A percentile compares a stretch with the other conserved stretches of the same genome.
Conservation (phyloP, 1,140 invertebrate genomes). For the Drosophila repleta region DNA sequence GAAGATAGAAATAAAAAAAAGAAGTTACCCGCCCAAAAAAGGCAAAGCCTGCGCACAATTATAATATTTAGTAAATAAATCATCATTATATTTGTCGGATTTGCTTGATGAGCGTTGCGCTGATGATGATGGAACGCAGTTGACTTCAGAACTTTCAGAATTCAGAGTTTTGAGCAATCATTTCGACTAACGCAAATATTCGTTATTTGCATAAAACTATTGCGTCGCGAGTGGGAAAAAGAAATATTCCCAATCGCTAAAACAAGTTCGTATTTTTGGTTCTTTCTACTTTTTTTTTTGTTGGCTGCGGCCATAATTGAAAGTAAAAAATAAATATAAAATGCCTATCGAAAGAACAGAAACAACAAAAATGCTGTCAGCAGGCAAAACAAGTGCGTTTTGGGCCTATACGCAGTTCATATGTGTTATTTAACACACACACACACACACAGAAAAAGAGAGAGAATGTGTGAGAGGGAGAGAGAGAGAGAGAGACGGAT, state of each 20-base stretch:
- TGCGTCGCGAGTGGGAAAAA: conserved; percentile 52
- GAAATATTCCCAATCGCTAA: conserved; percentile 29
- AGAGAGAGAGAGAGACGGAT: conserved; percentile 10
- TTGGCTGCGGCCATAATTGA: conserved; percentile 57
- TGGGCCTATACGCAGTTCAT: conserved; percentile 43
- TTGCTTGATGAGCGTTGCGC: conserved; percentile 6
- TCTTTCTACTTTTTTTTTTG: conserved; percentile 12
- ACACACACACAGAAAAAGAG: conserved; percentile 8
- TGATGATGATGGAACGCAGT: conserved; percentile 26
- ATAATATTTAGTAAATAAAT: conserved; percentile 69
- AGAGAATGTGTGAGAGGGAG: neutral
- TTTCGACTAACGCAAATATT: conserved; percentile 18
- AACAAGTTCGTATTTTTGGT: conserved; percentile 48
- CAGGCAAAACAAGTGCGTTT: conserved; percentile 70
- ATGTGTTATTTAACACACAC: conserved; percentile 69
- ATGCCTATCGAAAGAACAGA: conserved; percentile 36
- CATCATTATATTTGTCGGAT: conserved; percentile 60
- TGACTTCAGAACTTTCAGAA: conserved; percentile 17
- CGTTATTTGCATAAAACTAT: conserved; percentile 62
- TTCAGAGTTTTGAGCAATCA: conserved; percentile 19
- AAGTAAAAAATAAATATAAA: conserved; percentile 63
- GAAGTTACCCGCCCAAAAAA: conserved; percentile 13
- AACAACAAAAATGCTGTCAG: conserved; percentile 52
- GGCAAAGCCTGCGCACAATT: conserved; percentile 41
- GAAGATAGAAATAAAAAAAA: conserved; percentile 18